Conservation (phyloP, 2,113 vertebrate species). For the Macrotis lagotis region DNA sequence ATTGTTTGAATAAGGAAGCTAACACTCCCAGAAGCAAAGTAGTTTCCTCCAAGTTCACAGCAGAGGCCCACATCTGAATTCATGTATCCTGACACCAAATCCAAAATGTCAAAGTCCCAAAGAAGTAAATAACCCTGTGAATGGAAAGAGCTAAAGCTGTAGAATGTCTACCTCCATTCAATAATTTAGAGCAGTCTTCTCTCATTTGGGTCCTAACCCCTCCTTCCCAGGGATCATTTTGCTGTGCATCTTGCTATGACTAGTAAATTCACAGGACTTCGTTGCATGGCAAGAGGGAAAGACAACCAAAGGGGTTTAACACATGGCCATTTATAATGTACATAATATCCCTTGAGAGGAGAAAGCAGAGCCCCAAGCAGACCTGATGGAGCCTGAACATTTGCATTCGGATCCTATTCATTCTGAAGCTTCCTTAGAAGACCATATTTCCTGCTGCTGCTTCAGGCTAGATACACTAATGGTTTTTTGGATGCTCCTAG, state of each 20-base stretch:
- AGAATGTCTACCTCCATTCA: not conserved
- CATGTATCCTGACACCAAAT: not conserved
- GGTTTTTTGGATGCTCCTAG: not conserved
- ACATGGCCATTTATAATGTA: not conserved
- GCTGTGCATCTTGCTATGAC: not conserved
- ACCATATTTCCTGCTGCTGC: not conserved
- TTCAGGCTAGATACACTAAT: not conserved
- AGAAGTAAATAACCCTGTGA: not conserved
- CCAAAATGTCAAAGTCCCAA: not conserved
- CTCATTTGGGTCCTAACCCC: not conserved
- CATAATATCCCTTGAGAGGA: not conserved
- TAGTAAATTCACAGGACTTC: not conserved
- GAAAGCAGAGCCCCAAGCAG: not conserved
- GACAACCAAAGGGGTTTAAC: not conserved
- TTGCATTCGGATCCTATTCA: not conserved
- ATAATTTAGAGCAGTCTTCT: not conserved
- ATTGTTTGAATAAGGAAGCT: not conserved
- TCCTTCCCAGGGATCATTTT: not conserved
- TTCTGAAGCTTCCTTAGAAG: not conserved
- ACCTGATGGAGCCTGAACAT: not conserved
- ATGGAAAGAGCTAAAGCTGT: not conserved
- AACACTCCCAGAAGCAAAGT: not conserved
- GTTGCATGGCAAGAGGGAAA: not conserved
- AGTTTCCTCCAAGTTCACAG: not conserved
- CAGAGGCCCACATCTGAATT: not conserved